These are phyloP conservation scores for Ostrea denselamellosa DNA, from an alignment of 1,140 invertebrate species.

Conservation along the genomic window DNA sequence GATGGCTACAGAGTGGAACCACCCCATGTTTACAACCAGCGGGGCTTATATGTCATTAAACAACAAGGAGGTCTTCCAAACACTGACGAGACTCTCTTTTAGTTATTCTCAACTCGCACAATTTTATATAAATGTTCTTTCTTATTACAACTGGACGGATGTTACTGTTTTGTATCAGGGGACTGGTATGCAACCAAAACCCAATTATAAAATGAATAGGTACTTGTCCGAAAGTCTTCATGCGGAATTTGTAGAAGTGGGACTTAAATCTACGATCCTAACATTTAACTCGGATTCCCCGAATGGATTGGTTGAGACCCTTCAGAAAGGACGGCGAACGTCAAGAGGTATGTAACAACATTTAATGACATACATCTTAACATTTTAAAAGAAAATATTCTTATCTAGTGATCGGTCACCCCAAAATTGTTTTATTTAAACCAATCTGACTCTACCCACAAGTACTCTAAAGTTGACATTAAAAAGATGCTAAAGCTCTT, in stretches of 20 bases:
- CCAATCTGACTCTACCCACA: no score
- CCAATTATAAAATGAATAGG: neutral
- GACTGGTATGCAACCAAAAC: neutral
- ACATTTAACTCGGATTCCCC: neutral
- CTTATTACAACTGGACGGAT: neutral
- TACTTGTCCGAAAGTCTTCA: neutral
- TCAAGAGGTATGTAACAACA: neutral
- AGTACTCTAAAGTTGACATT: no score
- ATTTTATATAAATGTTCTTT: neutral
- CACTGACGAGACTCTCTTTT: no score
- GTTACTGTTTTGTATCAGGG: neutral
- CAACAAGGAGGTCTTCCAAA: no score
- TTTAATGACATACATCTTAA: no score
- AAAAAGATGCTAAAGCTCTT: no score
- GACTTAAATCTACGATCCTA: neutral
- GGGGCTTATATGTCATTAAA: no score
- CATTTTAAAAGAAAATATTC: no score
- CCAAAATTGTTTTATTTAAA: no score
- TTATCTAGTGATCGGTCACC: no score
- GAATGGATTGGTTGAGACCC: neutral
- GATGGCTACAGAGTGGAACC: no score
- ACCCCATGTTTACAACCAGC: no score
- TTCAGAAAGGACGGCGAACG: neutral
- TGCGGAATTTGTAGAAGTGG: neutral
- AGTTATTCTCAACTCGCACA: neutral